phyloP scores from a whole-genome alignment of 53 echinoderm and acorn worm genomes.

The Patiria pectinifera region DNA sequence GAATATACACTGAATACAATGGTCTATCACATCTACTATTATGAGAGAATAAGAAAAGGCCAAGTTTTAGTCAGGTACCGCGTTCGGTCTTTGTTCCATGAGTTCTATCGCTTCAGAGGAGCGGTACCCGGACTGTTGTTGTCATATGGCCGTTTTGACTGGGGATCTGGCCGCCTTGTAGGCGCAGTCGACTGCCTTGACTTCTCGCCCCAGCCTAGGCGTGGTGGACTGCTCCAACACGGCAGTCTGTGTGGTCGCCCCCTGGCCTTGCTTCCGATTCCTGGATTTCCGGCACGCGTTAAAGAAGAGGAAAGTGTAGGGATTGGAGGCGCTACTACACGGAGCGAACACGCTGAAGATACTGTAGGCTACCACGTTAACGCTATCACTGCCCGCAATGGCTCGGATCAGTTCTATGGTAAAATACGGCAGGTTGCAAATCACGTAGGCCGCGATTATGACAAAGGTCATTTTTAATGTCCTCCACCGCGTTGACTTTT shows the following conservation, averaged over 20 bases:
- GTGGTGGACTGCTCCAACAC: conserved; percentile 71
- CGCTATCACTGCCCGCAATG: conserved; percentile 39
- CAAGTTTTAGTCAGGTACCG: conserved; percentile 20
- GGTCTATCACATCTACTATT: neutral
- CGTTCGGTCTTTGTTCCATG: conserved; percentile 15
- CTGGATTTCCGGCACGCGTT: conserved; percentile 67
- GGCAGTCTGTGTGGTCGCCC: conserved; percentile 74
- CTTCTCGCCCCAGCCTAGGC: conserved; percentile 28
- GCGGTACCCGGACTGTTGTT: conserved; percentile 40
- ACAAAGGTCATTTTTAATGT: conserved; percentile 97
- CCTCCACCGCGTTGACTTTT: conserved; percentile 87
- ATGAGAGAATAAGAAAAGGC: neutral
- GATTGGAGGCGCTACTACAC: conserved; percentile 93
- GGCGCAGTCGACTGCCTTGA: conserved; percentile 10
- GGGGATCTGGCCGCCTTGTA: conserved; percentile 49
- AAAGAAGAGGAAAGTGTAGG: conserved; percentile 93
- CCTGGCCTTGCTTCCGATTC: conserved; percentile 45
- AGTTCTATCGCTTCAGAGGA: conserved; percentile 35
- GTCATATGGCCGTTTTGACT: conserved; percentile 53
- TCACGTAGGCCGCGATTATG: conserved; percentile 89
- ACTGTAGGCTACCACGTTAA: conserved; percentile 80
- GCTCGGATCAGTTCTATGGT: conserved; percentile 63
- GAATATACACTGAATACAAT: neutral
- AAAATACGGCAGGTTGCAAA: conserved; percentile 88
- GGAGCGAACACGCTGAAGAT: conserved; percentile 89